These are phyloP conservation scores for Hycleus phaleratus DNA, from an alignment of 1,140 invertebrate genomes.

Conservation along the genomic window DNA sequence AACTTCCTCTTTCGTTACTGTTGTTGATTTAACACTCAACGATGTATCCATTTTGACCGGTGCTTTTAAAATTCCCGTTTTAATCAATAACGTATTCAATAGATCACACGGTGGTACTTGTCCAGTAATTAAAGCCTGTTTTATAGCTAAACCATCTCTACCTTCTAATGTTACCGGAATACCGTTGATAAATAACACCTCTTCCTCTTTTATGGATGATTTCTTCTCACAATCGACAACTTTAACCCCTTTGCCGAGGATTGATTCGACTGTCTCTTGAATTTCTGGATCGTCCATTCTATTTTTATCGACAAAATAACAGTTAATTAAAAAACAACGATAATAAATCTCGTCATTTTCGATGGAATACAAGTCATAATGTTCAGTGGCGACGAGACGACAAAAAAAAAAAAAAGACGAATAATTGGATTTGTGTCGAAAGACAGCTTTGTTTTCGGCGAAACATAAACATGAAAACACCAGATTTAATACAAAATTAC, in stretches of 20 bases:
- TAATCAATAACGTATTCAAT: conserved; percentile 61
- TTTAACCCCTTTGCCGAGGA: conserved; percentile 65
- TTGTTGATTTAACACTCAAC: conserved; percentile 63
- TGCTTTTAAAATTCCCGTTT: conserved; percentile 58
- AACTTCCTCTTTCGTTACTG: conserved; percentile 66
- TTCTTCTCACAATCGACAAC: conserved; percentile 71
- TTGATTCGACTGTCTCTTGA: conserved; percentile 68
- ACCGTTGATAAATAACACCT: conserved; percentile 67
- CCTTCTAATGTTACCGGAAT: conserved; percentile 61
- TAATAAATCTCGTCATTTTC: no score
- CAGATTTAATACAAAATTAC: no score
- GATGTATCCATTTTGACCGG: conserved; percentile 66
- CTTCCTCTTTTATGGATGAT: conserved; percentile 62
- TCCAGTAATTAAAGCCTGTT: conserved; percentile 61
- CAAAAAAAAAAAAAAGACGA: no score
- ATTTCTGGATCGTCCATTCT: conserved; percentile 65
- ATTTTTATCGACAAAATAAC: not conserved
- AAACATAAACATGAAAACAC: no score
- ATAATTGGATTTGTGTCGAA: no score
- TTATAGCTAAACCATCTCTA: conserved; percentile 61
- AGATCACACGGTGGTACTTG: conserved; percentile 65
- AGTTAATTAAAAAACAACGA: no score
- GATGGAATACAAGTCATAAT: no score
- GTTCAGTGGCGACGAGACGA: no score
- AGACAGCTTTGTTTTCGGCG: no score